A percentile compares a stretch with the other conserved stretches of the same genome.
These are phyloP conservation scores for Moxostoma hubbsi DNA, from an alignment of 2,797 vertebrate species.

Conservation along the genomic window DNA sequence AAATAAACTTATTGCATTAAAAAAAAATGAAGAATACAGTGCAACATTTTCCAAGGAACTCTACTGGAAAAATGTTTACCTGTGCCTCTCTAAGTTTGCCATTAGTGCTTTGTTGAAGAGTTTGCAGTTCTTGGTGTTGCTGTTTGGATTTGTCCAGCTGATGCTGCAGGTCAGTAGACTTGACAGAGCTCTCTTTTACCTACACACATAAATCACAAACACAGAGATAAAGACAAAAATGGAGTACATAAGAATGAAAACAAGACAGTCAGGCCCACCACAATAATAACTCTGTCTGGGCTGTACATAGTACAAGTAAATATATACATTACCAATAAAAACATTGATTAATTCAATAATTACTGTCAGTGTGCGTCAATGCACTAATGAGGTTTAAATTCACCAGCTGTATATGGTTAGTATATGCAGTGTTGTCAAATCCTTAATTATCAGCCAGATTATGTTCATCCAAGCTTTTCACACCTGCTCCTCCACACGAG, in stretches of 20 bases:
- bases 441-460: not conserved
- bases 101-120: constrained; percentile 91
- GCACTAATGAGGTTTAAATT: not conserved
- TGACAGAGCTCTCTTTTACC: constrained; percentile 89
- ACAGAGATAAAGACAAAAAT: not conserved
- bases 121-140: constrained; percentile 94
- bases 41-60: too few relatives aligned
- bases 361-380: not conserved
- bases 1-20: too few relatives aligned
- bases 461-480: constrained; percentile 1
- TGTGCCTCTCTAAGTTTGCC: constrained; percentile 95
- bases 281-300: constrained; percentile 4
- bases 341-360: not conserved
- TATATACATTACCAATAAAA: not conserved
- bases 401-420: not conserved
- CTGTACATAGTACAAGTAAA: not conserved
- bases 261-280: not conserved
- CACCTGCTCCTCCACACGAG: constrained; percentile 94
- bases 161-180: constrained; percentile 89
- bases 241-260: not conserved
- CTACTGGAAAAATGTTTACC: constrained; percentile 70
- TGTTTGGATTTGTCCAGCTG: constrained; percentile 95
- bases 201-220: constrained; percentile 57
- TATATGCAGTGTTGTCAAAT: not conserved
- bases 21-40: too few relatives aligned